Base-by-base conservation (phyloP, 2,888 invertebrate species). In the Barypeithes pellucidus region DNA sequence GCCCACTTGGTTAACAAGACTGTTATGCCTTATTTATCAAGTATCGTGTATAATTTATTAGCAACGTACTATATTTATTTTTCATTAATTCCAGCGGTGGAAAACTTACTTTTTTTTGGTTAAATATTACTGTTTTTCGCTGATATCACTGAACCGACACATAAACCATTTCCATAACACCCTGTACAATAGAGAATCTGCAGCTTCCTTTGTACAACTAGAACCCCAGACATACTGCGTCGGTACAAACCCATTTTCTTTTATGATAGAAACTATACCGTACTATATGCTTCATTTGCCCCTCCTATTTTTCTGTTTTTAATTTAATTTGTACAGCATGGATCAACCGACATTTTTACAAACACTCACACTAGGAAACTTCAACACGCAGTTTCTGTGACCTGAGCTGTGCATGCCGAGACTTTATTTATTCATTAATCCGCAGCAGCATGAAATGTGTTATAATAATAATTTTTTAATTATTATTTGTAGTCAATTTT, bases 251-350 rank as follows among this genome's bases (percentile, higher is more conserved):
- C 4, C 8, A 5, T 33, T 33, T 33, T 33, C 18, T 47, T 52
- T 52, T 52, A 52, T 52, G 52, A 52, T n/a, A 14, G 14, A 52
- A 24, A 52, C 52, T 52, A 29, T 52, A 29, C 14, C 11, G 29
- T n/a, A 29, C 29, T 43, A 24, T 22, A 33, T 29, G 54, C 33
- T 33, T 57, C n/a, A 57, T 57, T 29, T 33, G 16, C 18, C 33
- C n/a, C n/a, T n/a, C n/a, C 54, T 54, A 9, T 14, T 57, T 57
- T 57, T 57, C n/a, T n/a, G n/a, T 50, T 12, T 29, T 67, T 67
- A 59, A 9, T 24, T 60, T 61, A 52, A 62, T 61, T 69, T 69
- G 52, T 52, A 69, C 68, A 69, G 68, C 68, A 69, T 69, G 68
- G 60, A 62, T 18, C 59, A 41, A 24, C 36, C 61, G 24, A 60